Conservation (phyloP, 2,888 invertebrate species). For the Stratiomys singularior region DNA sequence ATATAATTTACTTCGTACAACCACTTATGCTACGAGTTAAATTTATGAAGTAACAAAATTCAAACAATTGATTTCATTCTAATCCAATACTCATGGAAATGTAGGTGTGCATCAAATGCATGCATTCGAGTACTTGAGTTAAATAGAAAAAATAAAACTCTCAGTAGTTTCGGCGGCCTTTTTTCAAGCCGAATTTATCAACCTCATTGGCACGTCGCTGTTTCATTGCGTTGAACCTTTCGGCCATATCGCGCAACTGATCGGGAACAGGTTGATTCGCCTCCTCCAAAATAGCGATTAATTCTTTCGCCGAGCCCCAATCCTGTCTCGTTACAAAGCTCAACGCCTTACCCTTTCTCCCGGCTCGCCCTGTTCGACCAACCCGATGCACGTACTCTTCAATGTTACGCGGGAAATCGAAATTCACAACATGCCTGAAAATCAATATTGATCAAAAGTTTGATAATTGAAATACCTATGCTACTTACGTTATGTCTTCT, state of each 20-base stretch:
- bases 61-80: too few species aligned
- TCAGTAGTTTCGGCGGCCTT: background rate
- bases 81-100: too few species aligned
- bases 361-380: slow-evolving; percentile 95
- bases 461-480: background rate
- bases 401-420: slow-evolving; percentile 92
- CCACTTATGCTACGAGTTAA: too few species aligned
- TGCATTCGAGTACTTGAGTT: too few species aligned
- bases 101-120: too few species aligned
- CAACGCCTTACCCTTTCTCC: slow-evolving; percentile 83
- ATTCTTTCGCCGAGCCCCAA: slow-evolving; percentile 82
- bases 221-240: slow-evolving; percentile 77
- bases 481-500: slow-evolving; percentile 77
- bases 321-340: slow-evolving; percentile 83
- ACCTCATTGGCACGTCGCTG: slow-evolving; percentile 69
- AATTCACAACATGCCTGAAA: slow-evolving; percentile 81
- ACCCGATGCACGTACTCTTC: slow-evolving; percentile 94
- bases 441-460: background rate
- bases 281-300: slow-evolving; percentile 88
- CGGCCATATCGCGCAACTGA: slow-evolving; percentile 79
- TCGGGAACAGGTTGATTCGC: slow-evolving; percentile 85
- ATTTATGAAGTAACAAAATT: too few species aligned
- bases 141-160: too few species aligned
- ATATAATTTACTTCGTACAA: too few species aligned
- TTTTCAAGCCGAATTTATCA: slow-evolving; percentile 51